phyloP scores from a whole-genome alignment of 2,888 invertebrate genomes.

The Epinotia demarniana region DNA sequence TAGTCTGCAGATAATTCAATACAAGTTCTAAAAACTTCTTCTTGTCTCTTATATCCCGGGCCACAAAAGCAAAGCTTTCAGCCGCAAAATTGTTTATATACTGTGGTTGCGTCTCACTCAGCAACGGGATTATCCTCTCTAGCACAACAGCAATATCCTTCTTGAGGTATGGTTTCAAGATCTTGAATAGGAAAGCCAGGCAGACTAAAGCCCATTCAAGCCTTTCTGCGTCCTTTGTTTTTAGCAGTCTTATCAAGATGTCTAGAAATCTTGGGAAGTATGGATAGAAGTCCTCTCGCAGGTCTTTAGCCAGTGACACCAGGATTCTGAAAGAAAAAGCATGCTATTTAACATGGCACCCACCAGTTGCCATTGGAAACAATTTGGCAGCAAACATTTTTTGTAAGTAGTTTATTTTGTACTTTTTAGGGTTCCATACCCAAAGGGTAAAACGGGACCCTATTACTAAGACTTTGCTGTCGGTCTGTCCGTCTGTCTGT shows the following conservation, averaged over 20 bases:
- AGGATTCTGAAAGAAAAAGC: constrained; percentile 86
- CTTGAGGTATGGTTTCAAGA: constrained; percentile 92
- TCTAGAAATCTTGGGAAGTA: constrained; percentile 91
- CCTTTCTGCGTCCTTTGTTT: constrained; percentile 92
- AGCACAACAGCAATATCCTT: constrained; percentile 91
- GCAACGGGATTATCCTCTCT: constrained; percentile 88
- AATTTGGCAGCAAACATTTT: too few species aligned
- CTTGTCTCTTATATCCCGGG: constrained; percentile 93
- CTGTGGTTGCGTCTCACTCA: constrained; percentile 90
- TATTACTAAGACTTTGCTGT: too few species aligned
- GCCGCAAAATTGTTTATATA: constrained; percentile 97
- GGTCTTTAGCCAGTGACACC: constrained; percentile 93
- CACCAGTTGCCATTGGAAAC: neutral
- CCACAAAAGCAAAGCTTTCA: constrained; percentile 97
- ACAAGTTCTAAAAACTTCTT: constrained; percentile 89
- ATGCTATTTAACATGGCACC: neutral
- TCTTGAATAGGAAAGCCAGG: constrained; percentile 95
- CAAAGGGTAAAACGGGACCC: too few species aligned
- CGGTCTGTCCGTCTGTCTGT: too few species aligned
- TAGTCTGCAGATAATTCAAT: constrained; percentile 86
- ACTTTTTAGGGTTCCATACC: too few species aligned
- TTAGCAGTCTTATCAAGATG: constrained; percentile 88
- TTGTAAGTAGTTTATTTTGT: too few species aligned
- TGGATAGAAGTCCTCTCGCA: constrained; percentile 95
- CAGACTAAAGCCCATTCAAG: constrained; percentile 94